Percentiles rank a stretch among this genome's conserved stretches.
phyloP scores from a whole-genome alignment of 2,113 vertebrate genomes.

The Thamnophis sirtalis region DNA sequence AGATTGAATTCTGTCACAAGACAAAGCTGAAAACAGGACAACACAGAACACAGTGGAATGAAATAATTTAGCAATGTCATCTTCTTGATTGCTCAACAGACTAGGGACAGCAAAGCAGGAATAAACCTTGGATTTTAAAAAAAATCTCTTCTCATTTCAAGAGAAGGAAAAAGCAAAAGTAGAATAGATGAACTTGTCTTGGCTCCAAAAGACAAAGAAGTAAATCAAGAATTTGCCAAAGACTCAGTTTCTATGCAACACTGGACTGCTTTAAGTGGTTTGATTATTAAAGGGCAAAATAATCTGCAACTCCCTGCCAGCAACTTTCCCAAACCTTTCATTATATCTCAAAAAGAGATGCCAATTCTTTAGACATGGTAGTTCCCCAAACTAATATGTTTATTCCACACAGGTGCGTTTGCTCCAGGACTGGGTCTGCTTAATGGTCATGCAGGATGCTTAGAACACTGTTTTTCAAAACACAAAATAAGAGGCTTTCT shows the following conservation, averaged over 20 bases:
- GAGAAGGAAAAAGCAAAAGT: too few species aligned
- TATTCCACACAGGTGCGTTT: neutral
- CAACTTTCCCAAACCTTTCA: neutral
- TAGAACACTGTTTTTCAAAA: neutral
- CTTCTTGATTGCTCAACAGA: neutral
- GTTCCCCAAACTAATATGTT: neutral
- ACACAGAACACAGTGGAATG: neutral
- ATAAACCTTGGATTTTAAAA: neutral
- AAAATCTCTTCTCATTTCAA: neutral
- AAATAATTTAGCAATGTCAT: neutral
- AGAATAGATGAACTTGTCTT: neutral
- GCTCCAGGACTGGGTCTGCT: neutral
- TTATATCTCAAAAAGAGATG: neutral
- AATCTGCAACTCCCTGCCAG: neutral
- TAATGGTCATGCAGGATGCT: neutral
- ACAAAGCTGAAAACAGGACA: neutral
- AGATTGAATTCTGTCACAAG: neutral
- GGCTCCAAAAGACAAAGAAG: neutral
- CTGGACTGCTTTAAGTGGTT: neutral
- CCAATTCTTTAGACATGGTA: neutral
- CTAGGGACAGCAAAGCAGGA: neutral
- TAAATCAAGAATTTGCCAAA: neutral
- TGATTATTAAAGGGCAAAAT: neutral
- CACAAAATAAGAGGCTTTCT: slow-evolving; percentile 31
- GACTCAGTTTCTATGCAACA: too few species aligned